Evolutionary conservation across 1,140 invertebrate genomes (phyloP), one percentile per base, ranked within the genome.

Genomic region (Meloidogyne hapla): DNA sequence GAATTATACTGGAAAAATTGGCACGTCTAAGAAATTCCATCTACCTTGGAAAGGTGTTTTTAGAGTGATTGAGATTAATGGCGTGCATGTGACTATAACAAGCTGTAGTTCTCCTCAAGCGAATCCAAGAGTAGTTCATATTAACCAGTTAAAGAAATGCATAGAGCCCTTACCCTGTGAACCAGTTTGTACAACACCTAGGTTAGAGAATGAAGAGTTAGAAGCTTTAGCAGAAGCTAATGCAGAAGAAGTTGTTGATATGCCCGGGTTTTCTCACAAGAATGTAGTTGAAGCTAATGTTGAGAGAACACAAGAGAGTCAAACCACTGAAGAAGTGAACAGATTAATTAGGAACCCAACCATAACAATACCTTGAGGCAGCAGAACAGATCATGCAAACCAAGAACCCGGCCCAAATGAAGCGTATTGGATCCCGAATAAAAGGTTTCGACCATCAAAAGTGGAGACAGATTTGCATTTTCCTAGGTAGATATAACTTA

Each of bases 21-120:
- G 26, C 2, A 67, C n/a, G 2, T 78, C 74, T 23, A 45, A 38
- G 21, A 77, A 77, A 21, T 77, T 77, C 33, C 62, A 79, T 48
- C 12, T 77, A 1, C 76, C 75, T 0, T 77, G 62, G 76, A 28
- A 21, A 69, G 74, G 74, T 9, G 33, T 1, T 0, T 77, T 33
- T 18, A 1, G 76, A 21, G 74, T 77, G 2, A 10, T 77, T 23
- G 66, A 78, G n/a, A 26, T 77, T 26, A 23, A 65, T 5, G 62
- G 45, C 15, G n/a, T 67, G 8, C 28, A 77, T 56, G 76, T 62
- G 8, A 77, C 21, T 3, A 77, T 77, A 23, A 10, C 15, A 10
- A 72, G 25, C 10, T 69, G 40, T 28, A 15, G n/a, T 2, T 3
- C 28, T 4, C 76, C 76, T 18, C 75, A 77, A 13, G 23, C 74